phyloP scores from a whole-genome alignment of 1,140 invertebrate genomes.

The Scaptodrosophila lebanonensis region DNA sequence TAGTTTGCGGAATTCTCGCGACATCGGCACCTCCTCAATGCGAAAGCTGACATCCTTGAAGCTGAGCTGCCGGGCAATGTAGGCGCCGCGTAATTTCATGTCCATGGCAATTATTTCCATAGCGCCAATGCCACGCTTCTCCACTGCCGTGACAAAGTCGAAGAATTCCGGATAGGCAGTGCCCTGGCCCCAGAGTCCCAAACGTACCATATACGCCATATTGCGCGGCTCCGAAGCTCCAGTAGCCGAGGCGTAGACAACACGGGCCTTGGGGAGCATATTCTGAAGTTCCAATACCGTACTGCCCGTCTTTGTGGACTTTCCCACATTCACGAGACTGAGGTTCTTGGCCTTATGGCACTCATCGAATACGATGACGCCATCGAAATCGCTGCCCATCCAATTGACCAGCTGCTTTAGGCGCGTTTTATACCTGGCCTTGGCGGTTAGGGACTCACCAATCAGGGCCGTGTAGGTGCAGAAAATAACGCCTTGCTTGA shows the following conservation, averaged over 20 bases:
- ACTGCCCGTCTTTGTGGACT: constrained; percentile 91
- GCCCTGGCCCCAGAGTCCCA: constrained; percentile 98
- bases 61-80: constrained; percentile 98
- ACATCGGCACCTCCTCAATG: constrained; percentile 96
- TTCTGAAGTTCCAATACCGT: constrained; percentile 98
- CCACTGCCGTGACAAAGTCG: constrained; percentile 97
- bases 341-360: constrained; percentile 99
- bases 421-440: constrained; percentile 93
- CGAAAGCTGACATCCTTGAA: constrained; percentile 97
- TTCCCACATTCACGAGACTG: constrained; percentile 94
- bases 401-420: constrained; percentile 96
- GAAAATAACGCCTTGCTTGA: constrained; percentile 97
- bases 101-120: constrained; percentile 99
- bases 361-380: constrained; percentile 98
- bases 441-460: constrained; percentile 92
- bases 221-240: constrained; percentile 98
- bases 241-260: constrained; percentile 99
- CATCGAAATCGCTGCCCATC: constrained; percentile 97
- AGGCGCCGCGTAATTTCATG: constrained; percentile 99
- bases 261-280: constrained; percentile 92
- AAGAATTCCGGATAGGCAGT: constrained; percentile 96
- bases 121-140: constrained; percentile 97
- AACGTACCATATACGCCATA: constrained; percentile 99
- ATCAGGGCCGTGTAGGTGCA: constrained; percentile 99
- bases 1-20: constrained; percentile 89